phyloP scores from a whole-genome alignment of 2,113 vertebrate genomes.

The Brachypteracias leptosomus region DNA sequence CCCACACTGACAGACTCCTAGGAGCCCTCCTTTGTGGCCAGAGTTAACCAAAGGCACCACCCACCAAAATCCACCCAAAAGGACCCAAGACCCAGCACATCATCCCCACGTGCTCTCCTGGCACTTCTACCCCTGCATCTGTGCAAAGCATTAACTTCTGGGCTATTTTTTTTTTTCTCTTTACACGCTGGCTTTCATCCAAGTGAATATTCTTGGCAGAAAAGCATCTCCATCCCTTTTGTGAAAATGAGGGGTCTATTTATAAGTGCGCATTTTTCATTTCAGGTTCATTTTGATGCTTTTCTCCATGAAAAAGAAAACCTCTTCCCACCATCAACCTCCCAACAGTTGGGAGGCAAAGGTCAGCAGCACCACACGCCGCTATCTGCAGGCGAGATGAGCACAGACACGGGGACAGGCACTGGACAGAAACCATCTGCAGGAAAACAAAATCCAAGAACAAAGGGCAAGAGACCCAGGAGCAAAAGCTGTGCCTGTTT shows the following conservation, averaged over 20 bases:
- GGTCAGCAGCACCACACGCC: accelerated
- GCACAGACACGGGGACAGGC: neutral
- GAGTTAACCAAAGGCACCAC: neutral
- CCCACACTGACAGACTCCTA: neutral
- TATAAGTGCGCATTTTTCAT: neutral
- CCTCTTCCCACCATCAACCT: neutral
- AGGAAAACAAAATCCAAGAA: neutral
- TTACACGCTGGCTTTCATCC: neutral
- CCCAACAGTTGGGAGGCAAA: neutral
- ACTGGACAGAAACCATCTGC: neutral
- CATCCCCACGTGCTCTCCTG: neutral
- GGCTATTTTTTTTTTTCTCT: neutral
- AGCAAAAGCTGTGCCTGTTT: neutral
- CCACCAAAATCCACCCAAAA: neutral
- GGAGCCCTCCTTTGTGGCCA: neutral
- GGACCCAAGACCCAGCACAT: neutral
- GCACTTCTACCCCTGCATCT: neutral
- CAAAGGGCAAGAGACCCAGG: neutral
- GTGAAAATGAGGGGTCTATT: neutral
- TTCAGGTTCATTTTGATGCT: neutral
- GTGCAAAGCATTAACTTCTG: neutral
- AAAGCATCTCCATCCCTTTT: neutral
- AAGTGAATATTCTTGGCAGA: neutral
- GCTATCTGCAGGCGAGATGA: neutral
- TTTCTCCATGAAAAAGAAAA: neutral